phyloP scores from a whole-genome alignment of 2,888 invertebrate species.

The Iselma pallidipennis region DNA sequence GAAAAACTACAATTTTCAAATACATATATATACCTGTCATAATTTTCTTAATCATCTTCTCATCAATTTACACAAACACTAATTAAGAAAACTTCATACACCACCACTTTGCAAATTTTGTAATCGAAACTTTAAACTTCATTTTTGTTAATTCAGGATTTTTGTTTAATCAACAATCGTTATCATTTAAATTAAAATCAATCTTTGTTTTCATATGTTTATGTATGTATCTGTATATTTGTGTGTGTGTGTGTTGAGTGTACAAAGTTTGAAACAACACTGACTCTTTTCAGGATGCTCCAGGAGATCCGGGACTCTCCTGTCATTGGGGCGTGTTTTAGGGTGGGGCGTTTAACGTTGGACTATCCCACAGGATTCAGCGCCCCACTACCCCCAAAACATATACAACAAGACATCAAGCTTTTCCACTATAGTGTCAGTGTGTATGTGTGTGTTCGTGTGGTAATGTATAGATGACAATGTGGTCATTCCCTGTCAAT shows the following conservation, averaged over 20 bases:
- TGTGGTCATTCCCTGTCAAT: too few relatives aligned
- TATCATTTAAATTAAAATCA: too few relatives aligned
- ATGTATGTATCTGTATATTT: neutral
- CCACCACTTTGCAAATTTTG: neutral
- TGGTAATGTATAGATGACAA: too few relatives aligned
- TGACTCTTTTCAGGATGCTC: conserved; percentile 44
- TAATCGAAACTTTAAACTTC: neutral
- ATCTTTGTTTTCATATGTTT: too few relatives aligned
- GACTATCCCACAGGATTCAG: conserved; percentile 61
- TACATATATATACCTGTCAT: conserved; percentile 32
- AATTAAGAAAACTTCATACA: neutral
- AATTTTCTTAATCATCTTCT: conserved; percentile 17
- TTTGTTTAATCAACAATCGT: too few relatives aligned
- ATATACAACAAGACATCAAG: neutral
- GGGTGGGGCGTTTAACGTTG: conserved; percentile 64
- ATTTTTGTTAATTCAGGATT: too few relatives aligned
- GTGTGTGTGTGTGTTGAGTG: neutral
- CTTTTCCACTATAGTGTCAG: neutral
- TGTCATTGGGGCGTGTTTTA: conserved; percentile 53
- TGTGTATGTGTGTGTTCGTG: neutral
- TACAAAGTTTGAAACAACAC: conserved; percentile 21
- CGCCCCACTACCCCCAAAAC: conserved; percentile 49
- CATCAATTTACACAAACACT: neutral
- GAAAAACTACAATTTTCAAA: neutral
- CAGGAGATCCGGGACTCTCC: conserved; percentile 45